phyloP scores from a whole-genome alignment of 2,888 invertebrate genomes.

The Drosophila fungiperda region DNA sequence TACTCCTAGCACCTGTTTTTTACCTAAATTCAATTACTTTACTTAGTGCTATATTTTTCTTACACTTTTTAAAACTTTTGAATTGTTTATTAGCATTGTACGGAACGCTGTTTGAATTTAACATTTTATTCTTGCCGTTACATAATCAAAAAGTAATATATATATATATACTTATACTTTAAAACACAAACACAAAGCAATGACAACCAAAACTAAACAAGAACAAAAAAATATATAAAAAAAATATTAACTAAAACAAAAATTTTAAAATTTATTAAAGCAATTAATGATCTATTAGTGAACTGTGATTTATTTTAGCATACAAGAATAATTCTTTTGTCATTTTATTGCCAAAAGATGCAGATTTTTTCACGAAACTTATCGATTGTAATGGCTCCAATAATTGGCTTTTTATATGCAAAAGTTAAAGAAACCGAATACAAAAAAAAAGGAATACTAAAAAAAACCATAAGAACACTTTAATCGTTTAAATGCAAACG shows the following conservation, averaged over 20 bases:
- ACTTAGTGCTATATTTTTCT: slow-evolving; percentile 35
- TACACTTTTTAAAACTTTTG: slow-evolving; percentile 25
- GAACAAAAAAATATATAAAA: slow-evolving; percentile 42
- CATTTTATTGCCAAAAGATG: slow-evolving; percentile 85
- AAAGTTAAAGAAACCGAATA: slow-evolving; percentile 26
- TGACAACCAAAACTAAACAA: slow-evolving; percentile 62
- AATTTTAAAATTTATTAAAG: slow-evolving; percentile 49
- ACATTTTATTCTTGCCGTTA: slow-evolving; percentile 57
- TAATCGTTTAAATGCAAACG: slow-evolving; percentile 49
- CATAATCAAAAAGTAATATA: slow-evolving; percentile 85
- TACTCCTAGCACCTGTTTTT: neutral
- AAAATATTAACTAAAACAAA: slow-evolving; percentile 40
- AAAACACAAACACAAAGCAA: slow-evolving; percentile 51
- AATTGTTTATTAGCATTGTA: slow-evolving; percentile 58
- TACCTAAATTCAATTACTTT: slow-evolving; percentile 13
- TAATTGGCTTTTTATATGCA: slow-evolving; percentile 83
- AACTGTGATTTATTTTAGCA: slow-evolving; percentile 79
- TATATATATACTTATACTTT: slow-evolving; percentile 65
- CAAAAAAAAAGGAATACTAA: slow-evolving; percentile 46
- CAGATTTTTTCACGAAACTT: slow-evolving; percentile 86
- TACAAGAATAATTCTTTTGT: slow-evolving; percentile 85
- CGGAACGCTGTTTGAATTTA: slow-evolving; percentile 67
- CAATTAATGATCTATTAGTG: slow-evolving; percentile 66
- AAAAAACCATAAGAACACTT: slow-evolving; percentile 45
- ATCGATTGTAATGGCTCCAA: slow-evolving; percentile 86